These are phyloP conservation scores for Spilogale gracilis DNA, from an alignment of 2,113 vertebrate genomes.

Conservation along the genomic window DNA sequence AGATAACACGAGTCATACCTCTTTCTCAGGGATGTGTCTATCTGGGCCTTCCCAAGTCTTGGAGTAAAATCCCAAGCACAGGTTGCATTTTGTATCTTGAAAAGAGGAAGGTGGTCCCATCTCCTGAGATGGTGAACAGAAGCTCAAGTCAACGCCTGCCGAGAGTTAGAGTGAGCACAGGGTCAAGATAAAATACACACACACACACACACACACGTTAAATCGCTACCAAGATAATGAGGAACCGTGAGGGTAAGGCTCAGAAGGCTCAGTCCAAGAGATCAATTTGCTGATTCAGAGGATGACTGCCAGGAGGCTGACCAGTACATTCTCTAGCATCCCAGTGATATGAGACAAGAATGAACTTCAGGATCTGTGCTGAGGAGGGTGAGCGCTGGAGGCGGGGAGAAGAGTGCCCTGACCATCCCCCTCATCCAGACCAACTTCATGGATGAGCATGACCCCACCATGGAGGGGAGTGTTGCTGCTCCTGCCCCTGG, in stretches of 20 bases:
- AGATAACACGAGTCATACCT: neutral
- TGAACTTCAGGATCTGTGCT: neutral
- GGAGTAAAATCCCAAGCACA: neutral
- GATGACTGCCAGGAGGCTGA: neutral
- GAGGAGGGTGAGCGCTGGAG: constrained; percentile 89
- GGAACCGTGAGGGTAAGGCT: neutral
- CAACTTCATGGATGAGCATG: constrained; percentile 98
- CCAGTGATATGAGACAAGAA: neutral
- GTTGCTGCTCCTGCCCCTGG: neutral
- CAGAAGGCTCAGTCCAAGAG: neutral
- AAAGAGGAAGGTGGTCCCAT: neutral
- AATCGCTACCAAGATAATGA: neutral
- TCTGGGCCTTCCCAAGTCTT: neutral
- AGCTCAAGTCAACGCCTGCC: no score
- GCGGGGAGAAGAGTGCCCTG: constrained; percentile 97
- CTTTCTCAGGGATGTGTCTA: neutral
- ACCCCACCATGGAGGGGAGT: constrained; percentile 98
- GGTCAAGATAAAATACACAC: neutral
- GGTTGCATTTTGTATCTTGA: neutral
- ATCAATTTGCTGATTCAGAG: neutral
- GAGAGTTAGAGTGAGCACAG: neutral
- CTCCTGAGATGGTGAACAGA: neutral
- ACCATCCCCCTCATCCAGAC: constrained; percentile 99
- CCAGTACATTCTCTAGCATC: neutral
- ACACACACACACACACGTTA: no score